These are phyloP conservation scores for Triplophysa dalaica DNA, from an alignment of 2,113 vertebrate species.

Conservation along the genomic window DNA sequence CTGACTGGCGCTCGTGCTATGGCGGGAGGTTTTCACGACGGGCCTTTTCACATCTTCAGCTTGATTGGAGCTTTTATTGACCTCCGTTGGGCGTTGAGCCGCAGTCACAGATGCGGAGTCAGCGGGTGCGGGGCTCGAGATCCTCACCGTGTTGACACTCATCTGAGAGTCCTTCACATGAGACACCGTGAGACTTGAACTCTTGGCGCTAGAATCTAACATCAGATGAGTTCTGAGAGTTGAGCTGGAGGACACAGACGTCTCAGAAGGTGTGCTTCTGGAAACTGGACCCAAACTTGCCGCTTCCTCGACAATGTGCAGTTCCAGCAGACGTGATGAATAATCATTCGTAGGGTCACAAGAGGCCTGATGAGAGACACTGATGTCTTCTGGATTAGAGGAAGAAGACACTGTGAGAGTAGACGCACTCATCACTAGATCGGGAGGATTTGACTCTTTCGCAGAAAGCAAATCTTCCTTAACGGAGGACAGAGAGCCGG, in stretches of 20 bases:
- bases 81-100: slow-evolving; percentile 10
- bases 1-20: not conserved
- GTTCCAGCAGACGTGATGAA: slow-evolving; percentile 56
- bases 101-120: not conserved
- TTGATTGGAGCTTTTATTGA: not conserved
- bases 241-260: slow-evolving; percentile 62
- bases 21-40: not conserved
- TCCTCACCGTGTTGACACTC: no score
- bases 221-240: not conserved
- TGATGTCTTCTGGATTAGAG: not conserved
- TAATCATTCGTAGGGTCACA: not conserved
- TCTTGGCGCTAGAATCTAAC: not conserved
- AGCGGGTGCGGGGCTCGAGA: no score
- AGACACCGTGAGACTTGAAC: not conserved
- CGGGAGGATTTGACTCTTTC: not conserved
- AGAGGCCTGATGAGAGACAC: not conserved
- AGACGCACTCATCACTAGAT: not conserved
- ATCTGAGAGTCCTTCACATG: not conserved
- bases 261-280: not conserved
- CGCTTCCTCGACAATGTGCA: slow-evolving; percentile 69
- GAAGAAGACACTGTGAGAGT: not conserved
- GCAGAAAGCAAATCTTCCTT: not conserved
- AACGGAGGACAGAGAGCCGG: not conserved
- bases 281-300: not conserved
- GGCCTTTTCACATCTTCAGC: not conserved